Percentiles rank a stretch among this genome's conserved stretches.
phyloP scores from a whole-genome alignment of 2,113 vertebrate species.

The Dolichotis patagonum region DNA sequence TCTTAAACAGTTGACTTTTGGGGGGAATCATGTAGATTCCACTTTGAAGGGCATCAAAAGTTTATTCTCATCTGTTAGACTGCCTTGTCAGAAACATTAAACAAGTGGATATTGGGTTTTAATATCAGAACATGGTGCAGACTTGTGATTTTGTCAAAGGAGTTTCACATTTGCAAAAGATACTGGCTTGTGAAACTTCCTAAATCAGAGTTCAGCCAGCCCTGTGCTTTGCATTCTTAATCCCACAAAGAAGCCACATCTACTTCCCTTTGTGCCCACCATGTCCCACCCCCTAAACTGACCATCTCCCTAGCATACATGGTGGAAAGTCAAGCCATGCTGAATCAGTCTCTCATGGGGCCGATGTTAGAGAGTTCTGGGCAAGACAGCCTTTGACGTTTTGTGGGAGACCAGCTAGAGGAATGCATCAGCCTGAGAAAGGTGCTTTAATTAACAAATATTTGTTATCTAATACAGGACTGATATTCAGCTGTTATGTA shows the following conservation, averaged over 20 bases:
- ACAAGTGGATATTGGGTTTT: conserved; percentile 53
- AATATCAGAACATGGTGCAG: conserved; percentile 3
- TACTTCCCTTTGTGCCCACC: not conserved
- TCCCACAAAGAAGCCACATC: not conserved
- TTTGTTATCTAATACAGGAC: not conserved
- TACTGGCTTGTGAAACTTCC: not conserved
- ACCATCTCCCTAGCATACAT: not conserved
- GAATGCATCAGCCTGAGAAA: not conserved
- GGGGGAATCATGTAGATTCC: conserved; percentile 10
- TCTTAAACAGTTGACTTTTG: conserved; percentile 52
- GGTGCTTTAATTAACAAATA: not conserved
- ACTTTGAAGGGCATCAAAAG: conserved; percentile 47
- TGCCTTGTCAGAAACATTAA: conserved; percentile 64
- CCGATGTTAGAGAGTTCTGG: not conserved
- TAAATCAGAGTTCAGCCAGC: not conserved
- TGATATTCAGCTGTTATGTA: not conserved
- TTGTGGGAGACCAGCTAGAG: not conserved
- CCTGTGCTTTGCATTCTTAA: conserved; percentile 17
- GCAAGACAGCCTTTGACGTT: not conserved
- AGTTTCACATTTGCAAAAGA: conserved; percentile 15
- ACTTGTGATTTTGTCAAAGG: not conserved
- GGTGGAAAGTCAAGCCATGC: not conserved
- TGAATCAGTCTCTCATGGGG: not conserved
- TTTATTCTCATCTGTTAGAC: conserved; percentile 63
- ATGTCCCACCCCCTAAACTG: not conserved